Percentiles rank a stretch among this genome's conserved stretches.
Conservation (phyloP, 2,113 vertebrate species). For the Sander vitreus region DNA sequence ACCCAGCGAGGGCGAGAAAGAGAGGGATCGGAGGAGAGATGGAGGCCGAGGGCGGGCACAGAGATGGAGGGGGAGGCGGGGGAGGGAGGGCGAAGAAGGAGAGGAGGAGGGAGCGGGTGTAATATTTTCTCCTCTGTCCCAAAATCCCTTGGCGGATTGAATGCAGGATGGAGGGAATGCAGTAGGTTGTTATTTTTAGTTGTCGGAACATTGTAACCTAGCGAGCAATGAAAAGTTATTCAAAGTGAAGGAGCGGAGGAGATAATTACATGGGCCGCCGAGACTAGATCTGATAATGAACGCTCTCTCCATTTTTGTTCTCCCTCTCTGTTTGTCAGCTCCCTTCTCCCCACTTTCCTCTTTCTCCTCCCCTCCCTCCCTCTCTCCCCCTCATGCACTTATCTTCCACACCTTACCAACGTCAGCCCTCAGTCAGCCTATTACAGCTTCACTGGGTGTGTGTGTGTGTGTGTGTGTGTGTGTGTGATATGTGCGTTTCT, state of each 20-base stretch:
- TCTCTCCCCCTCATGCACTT: conserved; percentile 48
- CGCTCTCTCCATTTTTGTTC: conserved; percentile 37
- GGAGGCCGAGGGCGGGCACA: conserved; percentile 43
- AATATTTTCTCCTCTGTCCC: conserved; percentile 25
- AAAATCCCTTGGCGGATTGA: conserved; percentile 26
- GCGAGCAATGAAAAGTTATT: conserved; percentile 34
- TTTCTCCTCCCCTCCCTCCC: conserved; percentile 39
- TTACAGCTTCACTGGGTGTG: conserved; percentile 28
- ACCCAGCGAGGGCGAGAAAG: conserved; percentile 69
- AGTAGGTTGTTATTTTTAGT: conserved; percentile 38
- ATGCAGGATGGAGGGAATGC: conserved; percentile 17
- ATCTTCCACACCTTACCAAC: conserved; percentile 22
- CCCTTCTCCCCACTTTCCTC: conserved; percentile 18
- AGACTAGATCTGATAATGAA: conserved; percentile 23
- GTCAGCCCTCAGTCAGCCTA: conserved; percentile 46
- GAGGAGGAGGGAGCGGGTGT: conserved; percentile 59
- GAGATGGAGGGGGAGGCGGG: conserved; percentile 31
- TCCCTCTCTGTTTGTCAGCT: conserved; percentile 50
- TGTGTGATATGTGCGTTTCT: conserved; percentile 33
- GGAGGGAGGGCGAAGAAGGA: conserved; percentile 64
- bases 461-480: too few relatives aligned
- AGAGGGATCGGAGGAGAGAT: conserved; percentile 67
- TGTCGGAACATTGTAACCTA: conserved; percentile 23
- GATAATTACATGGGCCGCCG: conserved; percentile 1
- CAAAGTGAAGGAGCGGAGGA: conserved; percentile 43